A percentile compares a stretch with the other conserved stretches of the same genome.
Evolutionary conservation across 2,113 vertebrate species (phyloP).

Genomic region (Oriolus oriolus): DNA sequence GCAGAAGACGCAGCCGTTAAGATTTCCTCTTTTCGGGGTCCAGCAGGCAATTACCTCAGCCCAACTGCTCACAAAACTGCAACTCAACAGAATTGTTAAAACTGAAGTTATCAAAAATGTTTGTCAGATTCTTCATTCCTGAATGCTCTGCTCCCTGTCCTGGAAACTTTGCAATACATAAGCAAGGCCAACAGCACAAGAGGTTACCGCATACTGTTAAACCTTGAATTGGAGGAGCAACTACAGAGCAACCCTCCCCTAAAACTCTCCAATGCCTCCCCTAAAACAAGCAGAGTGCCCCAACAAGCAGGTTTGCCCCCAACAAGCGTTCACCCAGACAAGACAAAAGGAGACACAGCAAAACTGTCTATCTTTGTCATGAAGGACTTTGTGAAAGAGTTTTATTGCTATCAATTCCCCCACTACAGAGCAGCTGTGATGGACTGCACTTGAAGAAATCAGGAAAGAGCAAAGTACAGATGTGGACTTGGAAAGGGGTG

Average conservation of each 20-base stretch:
- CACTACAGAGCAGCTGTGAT: rapidly evolving
- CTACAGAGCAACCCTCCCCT: neutral
- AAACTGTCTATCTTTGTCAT: neutral
- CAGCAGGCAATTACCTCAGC: neutral
- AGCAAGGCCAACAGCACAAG: neutral
- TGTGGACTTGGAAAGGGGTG: neutral
- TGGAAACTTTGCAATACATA: neutral
- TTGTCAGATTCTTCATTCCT: neutral
- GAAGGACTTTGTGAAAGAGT: rapidly evolving
- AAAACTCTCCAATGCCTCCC: neutral
- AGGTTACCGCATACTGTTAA: rapidly evolving
- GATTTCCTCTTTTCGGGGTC: neutral
- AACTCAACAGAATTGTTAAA: neutral
- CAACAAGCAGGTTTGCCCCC: rapidly evolving
- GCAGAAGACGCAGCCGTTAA: rapidly evolving
- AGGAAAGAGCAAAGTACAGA: rapidly evolving
- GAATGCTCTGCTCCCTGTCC: neutral
- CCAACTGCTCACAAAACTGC: neutral
- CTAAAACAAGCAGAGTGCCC: neutral
- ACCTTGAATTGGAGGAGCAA: neutral
- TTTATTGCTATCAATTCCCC: neutral
- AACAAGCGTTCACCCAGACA: no score
- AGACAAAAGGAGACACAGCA: neutral
- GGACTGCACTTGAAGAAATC: neutral
- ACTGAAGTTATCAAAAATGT: neutral